Evolutionary conservation across 92 coral and sea anemone genomes (phyloP), one percentile per base, ranked within the genome.

Genomic region (Virgularia gustaviana): DNA sequence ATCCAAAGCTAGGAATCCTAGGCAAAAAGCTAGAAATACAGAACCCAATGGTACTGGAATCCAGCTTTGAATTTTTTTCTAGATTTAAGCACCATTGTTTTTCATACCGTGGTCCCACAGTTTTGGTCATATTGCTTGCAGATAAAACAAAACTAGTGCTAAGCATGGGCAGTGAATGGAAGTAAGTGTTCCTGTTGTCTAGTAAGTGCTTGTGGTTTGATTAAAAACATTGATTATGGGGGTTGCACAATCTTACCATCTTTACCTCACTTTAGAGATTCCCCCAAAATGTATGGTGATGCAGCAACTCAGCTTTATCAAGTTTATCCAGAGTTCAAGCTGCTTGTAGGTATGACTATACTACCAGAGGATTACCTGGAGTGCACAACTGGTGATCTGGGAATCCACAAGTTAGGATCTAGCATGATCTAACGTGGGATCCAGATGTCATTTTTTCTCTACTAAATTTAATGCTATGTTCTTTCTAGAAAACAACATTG

Each of bases 11-110:
- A n/a, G n/a, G n/a, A n/a, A n/a, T n/a, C n/a, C n/a, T n/a, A n/a
- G n/a, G n/a, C n/a, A n/a, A n/a, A n/a, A n/a, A n/a, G n/a, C n/a
- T n/a, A n/a, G n/a, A n/a, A n/a, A n/a, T n/a, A n/a, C n/a, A n/a
- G n/a, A n/a, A n/a, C n/a, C n/a, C n/a, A n/a, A n/a, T n/a, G n/a
- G n/a, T n/a, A n/a, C n/a, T n/a, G n/a, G n/a, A n/a, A n/a, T 12
- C 9, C 24, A 1, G 62, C 7, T 12, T 23, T 22, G 19, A 6
- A 37, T 33, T 51, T 41, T 18, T 57, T 36, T 45, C 33, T 60
- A 90, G 97, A 74, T 90, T 90, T 78, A 88, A 88, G 75, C 97
- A 90, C 78, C 97, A 90, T 68, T 90, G 95, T 54, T 63, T 80
- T 44, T 56, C 84, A 1, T 88, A 88, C 72, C 87, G 44, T 34